Conservation (phyloP, 2,113 vertebrate genomes). For the Cyanoderma ruficeps region DNA sequence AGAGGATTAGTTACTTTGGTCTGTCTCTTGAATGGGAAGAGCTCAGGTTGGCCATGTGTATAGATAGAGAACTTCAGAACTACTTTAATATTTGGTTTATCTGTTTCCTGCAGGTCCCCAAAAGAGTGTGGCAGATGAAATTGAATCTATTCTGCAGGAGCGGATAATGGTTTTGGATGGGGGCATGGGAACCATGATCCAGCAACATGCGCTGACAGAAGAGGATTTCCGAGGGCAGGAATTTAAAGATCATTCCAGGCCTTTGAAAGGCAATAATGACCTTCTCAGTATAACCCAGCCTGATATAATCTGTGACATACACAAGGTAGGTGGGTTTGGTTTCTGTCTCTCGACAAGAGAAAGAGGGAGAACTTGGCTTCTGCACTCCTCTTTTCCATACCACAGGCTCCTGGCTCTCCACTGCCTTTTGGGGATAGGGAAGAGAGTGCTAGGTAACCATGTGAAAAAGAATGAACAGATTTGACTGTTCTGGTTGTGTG, state of each 20-base stretch:
- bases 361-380: not conserved
- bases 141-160: slow-evolving; percentile 79
- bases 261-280: slow-evolving; percentile 94
- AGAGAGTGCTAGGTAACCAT: not conserved
- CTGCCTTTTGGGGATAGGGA: not conserved
- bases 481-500: slow-evolving; percentile 28
- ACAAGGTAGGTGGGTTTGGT: slow-evolving; percentile 81
- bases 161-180: slow-evolving; percentile 95
- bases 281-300: slow-evolving; percentile 91
- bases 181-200: slow-evolving; percentile 99
- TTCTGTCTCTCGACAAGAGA: not conserved
- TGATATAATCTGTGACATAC: slow-evolving; percentile 86
- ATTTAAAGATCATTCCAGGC: slow-evolving; percentile 84
- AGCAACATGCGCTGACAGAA: slow-evolving; percentile 81
- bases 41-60: not conserved
- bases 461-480: not conserved
- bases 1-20: not conserved
- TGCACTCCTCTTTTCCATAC: not conserved
- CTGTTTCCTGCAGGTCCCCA: slow-evolving; percentile 9
- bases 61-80: not conserved
- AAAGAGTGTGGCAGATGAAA: slow-evolving; percentile 73
- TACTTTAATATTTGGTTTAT: not conserved
- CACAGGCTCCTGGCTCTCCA: not conserved
- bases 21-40: not conserved
- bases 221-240: slow-evolving; percentile 87